Evolutionary conservation across 2,797 vertebrate species (phyloP), one percentile per base, ranked within the genome.

Genomic region (Tokudaia muenninki): DNA sequence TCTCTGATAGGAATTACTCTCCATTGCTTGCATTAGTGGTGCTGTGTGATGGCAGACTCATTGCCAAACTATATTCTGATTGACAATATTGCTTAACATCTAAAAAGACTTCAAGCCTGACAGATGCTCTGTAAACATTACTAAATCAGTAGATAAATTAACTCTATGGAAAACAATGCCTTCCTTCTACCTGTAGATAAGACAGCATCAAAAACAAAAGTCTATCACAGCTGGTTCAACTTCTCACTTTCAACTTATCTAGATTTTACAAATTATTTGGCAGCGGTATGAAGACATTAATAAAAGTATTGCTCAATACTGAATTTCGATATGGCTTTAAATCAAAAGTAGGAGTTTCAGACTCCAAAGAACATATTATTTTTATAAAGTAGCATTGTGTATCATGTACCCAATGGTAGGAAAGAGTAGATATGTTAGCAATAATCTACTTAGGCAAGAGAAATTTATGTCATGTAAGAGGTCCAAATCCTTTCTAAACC

Each of bases 141-240:
- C 34, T 74, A 81, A 87, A 87, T 95, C 47, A 87, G 59, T 34
- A 89, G 26, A 61, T 77, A 79, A 90, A 78, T 44, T 84, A 93
- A 63, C 11, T n/a, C 3, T 63, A 52, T 47, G 26, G 77, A 92
- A 14, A 17, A 90, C 12, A 75, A 86, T n/a, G 17, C 13, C 72
- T 52, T 70, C 4, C 50, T 90, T 72, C 52, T 41, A 55, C 11
- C 6, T 78, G n/a, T n/a, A 55, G 16, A 93, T 88, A 75, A 78
- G 10, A 44, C 10, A 1, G 29, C 2, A 47, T 61, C 11, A 87
- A 95, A 87, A 10, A 1, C 55, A 24, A 47, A 61, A 90, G 13
- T 63, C 13, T 34, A 63, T 77, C 7, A 63, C 2, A 61, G 21
- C 13, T n/a, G 7, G 29, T 1, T 47, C 70, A 55, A 37, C 3